phyloP scores from a whole-genome alignment of 2,888 invertebrate species.

The Thymelicus sylvestris region DNA sequence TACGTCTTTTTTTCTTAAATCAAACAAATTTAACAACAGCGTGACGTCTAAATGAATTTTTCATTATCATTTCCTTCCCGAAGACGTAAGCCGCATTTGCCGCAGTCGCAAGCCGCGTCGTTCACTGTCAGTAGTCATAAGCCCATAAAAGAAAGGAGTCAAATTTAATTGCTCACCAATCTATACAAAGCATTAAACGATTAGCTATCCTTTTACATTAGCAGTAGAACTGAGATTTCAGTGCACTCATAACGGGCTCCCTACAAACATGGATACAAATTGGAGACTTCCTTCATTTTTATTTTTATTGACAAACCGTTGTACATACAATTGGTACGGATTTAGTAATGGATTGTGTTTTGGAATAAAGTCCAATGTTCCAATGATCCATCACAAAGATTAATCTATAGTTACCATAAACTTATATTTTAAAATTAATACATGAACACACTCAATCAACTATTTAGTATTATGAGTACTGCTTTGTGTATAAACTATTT shows the following conservation, averaged over 20 bases:
- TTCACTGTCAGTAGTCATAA: slow-evolving; percentile 17
- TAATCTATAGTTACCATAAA: too few species aligned
- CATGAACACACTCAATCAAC: too few species aligned
- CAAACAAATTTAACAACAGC: too few species aligned
- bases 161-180: slow-evolving; percentile 34
- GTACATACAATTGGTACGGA: slow-evolving; percentile 78
- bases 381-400: not conserved
- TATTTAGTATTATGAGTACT: too few species aligned
- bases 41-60: too few species aligned
- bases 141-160: slow-evolving; percentile 30
- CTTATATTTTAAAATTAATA: too few species aligned
- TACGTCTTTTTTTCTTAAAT: too few species aligned
- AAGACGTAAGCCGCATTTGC: slow-evolving; percentile 6
- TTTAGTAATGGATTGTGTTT: slow-evolving; percentile 71
- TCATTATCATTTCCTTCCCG: too few species aligned
- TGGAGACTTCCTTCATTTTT: slow-evolving; percentile 81
- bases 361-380: not conserved
- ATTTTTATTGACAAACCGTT: slow-evolving; percentile 81
- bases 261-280: slow-evolving; percentile 57
- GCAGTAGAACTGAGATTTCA: slow-evolving; percentile 17
- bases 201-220: not conserved
- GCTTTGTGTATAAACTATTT: too few species aligned
- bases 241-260: not conserved
- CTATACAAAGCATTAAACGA: slow-evolving; percentile 12
- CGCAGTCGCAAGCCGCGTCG: slow-evolving; percentile 6